phyloP scores from a whole-genome alignment of 1,140 invertebrate genomes.

The Brachionus rubens region DNA sequence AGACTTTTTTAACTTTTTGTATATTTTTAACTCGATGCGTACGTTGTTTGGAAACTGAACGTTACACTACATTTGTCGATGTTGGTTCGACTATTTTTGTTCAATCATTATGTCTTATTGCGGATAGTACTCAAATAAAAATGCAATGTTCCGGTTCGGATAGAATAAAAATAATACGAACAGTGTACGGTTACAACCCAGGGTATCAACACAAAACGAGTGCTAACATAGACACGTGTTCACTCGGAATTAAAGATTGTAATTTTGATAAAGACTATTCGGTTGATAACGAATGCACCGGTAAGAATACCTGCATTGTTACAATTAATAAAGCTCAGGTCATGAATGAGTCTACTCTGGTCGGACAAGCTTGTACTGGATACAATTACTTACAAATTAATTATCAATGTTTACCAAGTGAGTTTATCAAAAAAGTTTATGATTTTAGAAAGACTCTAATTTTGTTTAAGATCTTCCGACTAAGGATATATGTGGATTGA shows the following conservation, averaged over 20 bases:
- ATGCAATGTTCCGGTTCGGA: constrained; percentile 20
- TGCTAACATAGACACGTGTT: background rate
- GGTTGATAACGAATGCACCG: constrained; percentile 33
- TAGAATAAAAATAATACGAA: constrained; percentile 33
- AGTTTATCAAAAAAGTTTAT: background rate
- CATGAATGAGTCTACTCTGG: constrained; percentile 20
- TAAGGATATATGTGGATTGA: constrained; percentile 32
- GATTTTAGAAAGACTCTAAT: background rate
- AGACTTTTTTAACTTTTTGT: too few relatives aligned
- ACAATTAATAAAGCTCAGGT: constrained; percentile 7
- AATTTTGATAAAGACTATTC: constrained; percentile 41
- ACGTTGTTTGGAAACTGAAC: constrained; percentile 1
- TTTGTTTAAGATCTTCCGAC: constrained; percentile 37
- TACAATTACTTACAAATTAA: constrained; percentile 43
- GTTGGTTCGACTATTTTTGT: constrained; percentile 16
- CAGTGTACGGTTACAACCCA: constrained; percentile 42
- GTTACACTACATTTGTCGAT: constrained; percentile 28
- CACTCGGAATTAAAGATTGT: background rate
- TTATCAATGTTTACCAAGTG: constrained; percentile 46
- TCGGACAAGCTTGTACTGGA: constrained; percentile 1
- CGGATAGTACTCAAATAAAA: constrained; percentile 28
- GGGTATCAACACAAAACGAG: background rate
- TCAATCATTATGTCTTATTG: constrained; percentile 26
- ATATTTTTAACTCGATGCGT: too few relatives aligned
- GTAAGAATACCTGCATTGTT: constrained; percentile 16